Percentiles rank a stretch among this genome's conserved stretches.
Conservation (phyloP, 2,888 invertebrate genomes). For the Xanthia icteritia region DNA sequence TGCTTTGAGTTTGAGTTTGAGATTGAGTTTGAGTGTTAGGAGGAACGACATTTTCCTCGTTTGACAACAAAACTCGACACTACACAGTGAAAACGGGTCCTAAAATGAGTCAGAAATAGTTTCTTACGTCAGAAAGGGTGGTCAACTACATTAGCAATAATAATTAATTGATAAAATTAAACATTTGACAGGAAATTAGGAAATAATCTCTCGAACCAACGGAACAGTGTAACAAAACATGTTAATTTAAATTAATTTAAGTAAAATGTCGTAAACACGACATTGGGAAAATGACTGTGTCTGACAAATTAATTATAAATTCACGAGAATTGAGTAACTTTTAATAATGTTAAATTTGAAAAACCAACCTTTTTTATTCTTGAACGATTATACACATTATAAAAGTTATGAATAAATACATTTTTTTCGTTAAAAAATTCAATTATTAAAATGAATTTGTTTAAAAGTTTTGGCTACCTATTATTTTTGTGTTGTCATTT, state of each 20-base stretch:
- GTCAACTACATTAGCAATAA: not conserved
- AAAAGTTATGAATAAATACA: conserved; percentile 26
- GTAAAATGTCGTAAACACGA: conserved; percentile 20
- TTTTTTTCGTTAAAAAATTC: not conserved
- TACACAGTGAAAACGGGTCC: not conserved
- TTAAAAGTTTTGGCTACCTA: conserved; percentile 15
- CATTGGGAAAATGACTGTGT: conserved; percentile 26
- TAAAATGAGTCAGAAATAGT: not conserved
- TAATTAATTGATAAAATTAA: conserved; percentile 26
- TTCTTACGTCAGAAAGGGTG: conserved; percentile 22
- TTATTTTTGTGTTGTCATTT: conserved; percentile 32
- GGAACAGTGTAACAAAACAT: conserved; percentile 26
- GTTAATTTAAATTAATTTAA: conserved; percentile 20
- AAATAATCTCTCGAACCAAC: conserved; percentile 15
- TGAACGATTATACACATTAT: not conserved
- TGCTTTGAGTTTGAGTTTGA: no score
- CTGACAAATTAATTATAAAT: conserved; percentile 3
- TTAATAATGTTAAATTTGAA: not conserved
- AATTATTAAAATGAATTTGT: conserved; percentile 32
- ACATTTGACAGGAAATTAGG: conserved; percentile 40
- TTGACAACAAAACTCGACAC: not conserved
- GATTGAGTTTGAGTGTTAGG: no score
- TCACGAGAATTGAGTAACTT: conserved; percentile 20
- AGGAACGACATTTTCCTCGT: not conserved
- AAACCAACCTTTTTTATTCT: not conserved